Percentiles rank a stretch among this genome's conserved stretches.
phyloP scores from a whole-genome alignment of 2,888 invertebrate species.

The Eulithis testata region DNA sequence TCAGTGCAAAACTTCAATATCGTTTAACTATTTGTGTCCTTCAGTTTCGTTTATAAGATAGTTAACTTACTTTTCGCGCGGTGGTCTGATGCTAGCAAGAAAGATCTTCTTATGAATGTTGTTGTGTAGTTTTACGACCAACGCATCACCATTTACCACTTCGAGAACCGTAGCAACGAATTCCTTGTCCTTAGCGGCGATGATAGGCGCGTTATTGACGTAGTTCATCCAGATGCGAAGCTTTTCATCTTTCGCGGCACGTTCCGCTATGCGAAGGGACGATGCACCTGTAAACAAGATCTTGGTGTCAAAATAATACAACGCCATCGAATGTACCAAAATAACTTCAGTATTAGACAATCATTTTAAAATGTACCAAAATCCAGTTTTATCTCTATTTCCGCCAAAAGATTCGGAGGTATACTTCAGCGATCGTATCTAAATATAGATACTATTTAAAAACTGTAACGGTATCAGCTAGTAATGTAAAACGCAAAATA shows the following conservation, averaged over 20 bases:
- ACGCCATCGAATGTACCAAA: too few relatives aligned
- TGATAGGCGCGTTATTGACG: constrained; percentile 88
- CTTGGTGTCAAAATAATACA: background rate
- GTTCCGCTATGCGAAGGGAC: constrained; percentile 93
- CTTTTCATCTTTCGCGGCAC: constrained; percentile 93
- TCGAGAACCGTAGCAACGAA: constrained; percentile 94
- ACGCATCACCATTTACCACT: constrained; percentile 96
- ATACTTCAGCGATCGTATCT: background rate
- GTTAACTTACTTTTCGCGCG: constrained; percentile 87
- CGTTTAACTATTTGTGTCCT: too few relatives aligned
- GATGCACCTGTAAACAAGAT: constrained; percentile 85
- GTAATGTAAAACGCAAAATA: too few relatives aligned
- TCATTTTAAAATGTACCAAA: too few relatives aligned
- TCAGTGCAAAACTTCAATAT: too few relatives aligned
- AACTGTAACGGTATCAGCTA: too few relatives aligned
- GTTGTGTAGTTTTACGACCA: constrained; percentile 92
- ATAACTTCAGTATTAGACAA: too few relatives aligned
- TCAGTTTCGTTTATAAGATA: background rate
- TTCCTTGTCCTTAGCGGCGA: constrained; percentile 92
- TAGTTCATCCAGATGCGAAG: constrained; percentile 97
- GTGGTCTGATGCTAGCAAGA: constrained; percentile 97
- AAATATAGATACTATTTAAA: too few relatives aligned
- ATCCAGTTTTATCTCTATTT: too few relatives aligned
- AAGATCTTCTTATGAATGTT: constrained; percentile 95
- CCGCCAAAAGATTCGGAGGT: too few relatives aligned